phyloP scores from a whole-genome alignment of 2,113 vertebrate species.

The Sarotherodon lohbergeri region DNA sequence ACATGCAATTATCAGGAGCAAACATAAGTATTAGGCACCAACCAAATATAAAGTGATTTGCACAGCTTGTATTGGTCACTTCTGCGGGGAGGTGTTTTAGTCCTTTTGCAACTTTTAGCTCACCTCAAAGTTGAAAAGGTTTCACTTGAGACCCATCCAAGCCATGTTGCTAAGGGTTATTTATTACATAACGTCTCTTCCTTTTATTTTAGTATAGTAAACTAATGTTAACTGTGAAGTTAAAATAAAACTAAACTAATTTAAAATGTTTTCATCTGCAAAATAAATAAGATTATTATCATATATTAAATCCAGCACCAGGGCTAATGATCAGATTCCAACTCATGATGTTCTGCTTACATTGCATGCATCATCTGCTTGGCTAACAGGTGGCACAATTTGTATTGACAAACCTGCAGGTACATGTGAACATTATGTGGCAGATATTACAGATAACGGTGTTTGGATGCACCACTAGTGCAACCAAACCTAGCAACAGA shows the following conservation, averaged over 20 bases:
- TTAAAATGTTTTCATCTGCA: neutral
- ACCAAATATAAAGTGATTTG: neutral
- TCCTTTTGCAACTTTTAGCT: neutral
- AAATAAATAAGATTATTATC: neutral
- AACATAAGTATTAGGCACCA: neutral
- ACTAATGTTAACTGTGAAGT: neutral
- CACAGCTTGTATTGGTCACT: neutral
- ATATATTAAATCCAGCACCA: neutral
- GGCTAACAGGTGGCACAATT: neutral
- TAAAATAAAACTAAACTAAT: neutral
- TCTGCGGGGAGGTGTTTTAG: accelerated
- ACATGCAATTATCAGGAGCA: neutral
- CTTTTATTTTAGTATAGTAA: neutral
- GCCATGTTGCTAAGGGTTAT: neutral
- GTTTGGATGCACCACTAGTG: neutral
- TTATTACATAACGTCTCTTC: neutral
- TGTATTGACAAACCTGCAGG: neutral
- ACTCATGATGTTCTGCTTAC: neutral
- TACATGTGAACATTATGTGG: neutral
- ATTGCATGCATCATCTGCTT: neutral
- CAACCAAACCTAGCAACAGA: neutral
- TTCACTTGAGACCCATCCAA: neutral
- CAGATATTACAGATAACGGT: neutral
- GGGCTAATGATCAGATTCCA: neutral
- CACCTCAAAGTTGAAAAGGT: neutral